Percentiles rank a stretch among this genome's conserved stretches.
Evolutionary conservation across 1,140 invertebrate genomes (phyloP).

Genomic region (Drosophila watanabei): DNA sequence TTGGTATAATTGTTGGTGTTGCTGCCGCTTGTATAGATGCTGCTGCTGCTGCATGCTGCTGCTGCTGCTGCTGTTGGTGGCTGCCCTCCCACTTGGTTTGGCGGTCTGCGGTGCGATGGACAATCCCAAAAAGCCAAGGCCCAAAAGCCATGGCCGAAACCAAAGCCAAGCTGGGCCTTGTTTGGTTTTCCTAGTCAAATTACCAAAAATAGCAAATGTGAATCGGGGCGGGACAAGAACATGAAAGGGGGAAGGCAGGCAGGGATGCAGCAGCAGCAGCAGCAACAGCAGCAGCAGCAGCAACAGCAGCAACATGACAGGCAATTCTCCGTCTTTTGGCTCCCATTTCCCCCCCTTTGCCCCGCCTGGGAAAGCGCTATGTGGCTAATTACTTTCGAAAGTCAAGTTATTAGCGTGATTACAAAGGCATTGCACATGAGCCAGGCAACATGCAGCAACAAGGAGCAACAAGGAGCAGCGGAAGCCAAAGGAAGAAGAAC

Average conservation of each 20-base stretch:
- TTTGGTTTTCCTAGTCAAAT: constrained; percentile 70
- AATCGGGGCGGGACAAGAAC: constrained; percentile 22
- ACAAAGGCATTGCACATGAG: constrained; percentile 78
- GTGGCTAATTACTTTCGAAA: constrained; percentile 84
- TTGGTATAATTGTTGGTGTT: constrained; percentile 37
- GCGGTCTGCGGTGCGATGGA: constrained; percentile 45
- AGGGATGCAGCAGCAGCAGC: constrained; percentile 18
- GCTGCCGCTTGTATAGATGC: background rate
- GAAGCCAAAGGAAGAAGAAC: constrained; percentile 38
- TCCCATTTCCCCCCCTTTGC: background rate
- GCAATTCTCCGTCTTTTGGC: constrained; percentile 20
- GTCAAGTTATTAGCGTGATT: constrained; percentile 84
- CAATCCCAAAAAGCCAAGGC: constrained; percentile 13
- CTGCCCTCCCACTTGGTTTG: constrained; percentile 41
- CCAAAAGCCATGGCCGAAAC: constrained; percentile 34
- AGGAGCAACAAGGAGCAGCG: constrained; percentile 26
- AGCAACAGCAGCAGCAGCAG: background rate
- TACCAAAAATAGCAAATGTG: constrained; percentile 69
- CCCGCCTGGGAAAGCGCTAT: constrained; percentile 59
- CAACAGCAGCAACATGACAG: constrained; percentile 52
- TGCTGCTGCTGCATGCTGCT: constrained; percentile 1
- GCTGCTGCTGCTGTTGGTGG: constrained; percentile 1
- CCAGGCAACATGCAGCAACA: constrained; percentile 46
- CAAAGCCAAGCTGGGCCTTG: constrained; percentile 35
- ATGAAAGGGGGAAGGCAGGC: constrained; percentile 10